A percentile compares a stretch with the other conserved stretches of the same genome.
Conservation (phyloP, 2,888 invertebrate genomes). For the Spisula solida region DNA sequence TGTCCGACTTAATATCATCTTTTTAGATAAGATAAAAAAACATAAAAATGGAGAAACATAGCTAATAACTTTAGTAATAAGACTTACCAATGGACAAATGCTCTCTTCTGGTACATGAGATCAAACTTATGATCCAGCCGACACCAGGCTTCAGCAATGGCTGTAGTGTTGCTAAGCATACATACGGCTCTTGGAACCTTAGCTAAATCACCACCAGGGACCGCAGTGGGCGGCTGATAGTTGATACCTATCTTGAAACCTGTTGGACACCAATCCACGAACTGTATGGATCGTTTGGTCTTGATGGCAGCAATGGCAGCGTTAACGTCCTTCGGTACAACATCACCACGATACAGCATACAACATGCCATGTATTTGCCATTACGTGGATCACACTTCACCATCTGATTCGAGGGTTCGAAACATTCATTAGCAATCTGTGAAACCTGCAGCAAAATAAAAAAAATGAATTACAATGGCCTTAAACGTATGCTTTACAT, state of each 20-base stretch:
- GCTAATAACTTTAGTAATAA: background rate
- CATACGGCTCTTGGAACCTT: constrained; percentile 82
- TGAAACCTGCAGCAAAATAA: constrained; percentile 66
- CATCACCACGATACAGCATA: constrained; percentile 86
- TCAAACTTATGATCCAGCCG: constrained; percentile 93
- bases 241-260: constrained; percentile 91
- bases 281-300: constrained; percentile 85
- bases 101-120: constrained; percentile 93
- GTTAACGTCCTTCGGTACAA: constrained; percentile 86
- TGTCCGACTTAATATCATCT: no score
- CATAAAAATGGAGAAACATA: no score
- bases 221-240: constrained; percentile 92
- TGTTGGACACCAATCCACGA: constrained; percentile 84
- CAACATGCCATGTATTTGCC: constrained; percentile 88
- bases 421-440: constrained; percentile 83
- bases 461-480: no score
- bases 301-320: constrained; percentile 85
- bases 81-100: constrained; percentile 95
- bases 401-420: constrained; percentile 85
- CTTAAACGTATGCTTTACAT: no score
- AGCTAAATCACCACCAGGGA: constrained; percentile 90
- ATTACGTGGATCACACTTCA: constrained; percentile 85
- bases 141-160: constrained; percentile 95
- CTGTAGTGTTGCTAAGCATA: constrained; percentile 96
- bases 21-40: no score